These are phyloP conservation scores for Listronotus oregonensis DNA, from an alignment of 1,140 invertebrate species.

Conservation along the genomic window DNA sequence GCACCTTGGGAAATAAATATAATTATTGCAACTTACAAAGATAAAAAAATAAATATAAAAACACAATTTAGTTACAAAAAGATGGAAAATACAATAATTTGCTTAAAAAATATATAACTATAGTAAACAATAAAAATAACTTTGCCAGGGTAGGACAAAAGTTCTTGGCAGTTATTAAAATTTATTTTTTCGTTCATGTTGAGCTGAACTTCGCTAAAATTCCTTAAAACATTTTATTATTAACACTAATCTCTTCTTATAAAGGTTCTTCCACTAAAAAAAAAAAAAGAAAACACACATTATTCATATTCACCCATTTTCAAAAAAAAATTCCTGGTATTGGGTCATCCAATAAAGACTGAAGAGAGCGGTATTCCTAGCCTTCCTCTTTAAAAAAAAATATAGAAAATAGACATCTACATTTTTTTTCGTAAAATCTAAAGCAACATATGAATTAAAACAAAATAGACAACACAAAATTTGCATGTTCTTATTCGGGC, in stretches of 20 bases:
- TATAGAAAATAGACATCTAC: no score
- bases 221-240: conserved; percentile 6
- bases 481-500: no score
- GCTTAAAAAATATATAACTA: conserved; percentile 23
- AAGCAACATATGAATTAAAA: no score
- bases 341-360: no score
- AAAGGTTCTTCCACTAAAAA: conserved; percentile 53
- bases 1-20: no score
- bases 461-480: no score
- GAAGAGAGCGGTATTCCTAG: no score
- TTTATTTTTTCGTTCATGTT: conserved; percentile 33
- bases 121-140: conserved; percentile 17
- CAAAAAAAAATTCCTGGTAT: no score
- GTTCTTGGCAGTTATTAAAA: conserved; percentile 14
- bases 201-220: conserved; percentile 25
- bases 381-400: no score
- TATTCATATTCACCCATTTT: no score
- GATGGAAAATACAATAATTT: conserved; percentile 27
- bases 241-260: conserved; percentile 51
- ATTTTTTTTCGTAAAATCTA: no score
- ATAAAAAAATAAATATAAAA: conserved; percentile 22
- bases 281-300: conserved; percentile 36
- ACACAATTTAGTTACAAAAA: conserved; percentile 17
- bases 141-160: conserved; percentile 16
- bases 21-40: conserved; percentile 7